These are phyloP conservation scores for Poeciliopsis turneri DNA, from an alignment of 2,797 vertebrate species.

Conservation along the genomic window DNA sequence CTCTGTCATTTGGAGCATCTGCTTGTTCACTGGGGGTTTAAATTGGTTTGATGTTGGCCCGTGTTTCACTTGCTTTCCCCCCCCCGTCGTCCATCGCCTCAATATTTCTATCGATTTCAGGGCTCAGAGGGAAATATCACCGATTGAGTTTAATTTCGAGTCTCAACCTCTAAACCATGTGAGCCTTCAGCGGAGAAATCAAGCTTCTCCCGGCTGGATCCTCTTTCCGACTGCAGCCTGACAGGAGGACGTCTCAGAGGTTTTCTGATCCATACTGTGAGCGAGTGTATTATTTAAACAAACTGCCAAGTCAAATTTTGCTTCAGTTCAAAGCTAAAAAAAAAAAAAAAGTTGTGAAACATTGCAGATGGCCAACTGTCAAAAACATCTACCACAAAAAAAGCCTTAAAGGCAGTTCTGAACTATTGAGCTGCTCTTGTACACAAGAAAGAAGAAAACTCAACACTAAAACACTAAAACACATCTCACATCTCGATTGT, in stretches of 20 bases:
- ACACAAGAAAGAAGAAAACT: not conserved
- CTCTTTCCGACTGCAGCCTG: not conserved
- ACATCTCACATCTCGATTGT: not conserved
- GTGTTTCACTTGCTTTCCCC: not conserved
- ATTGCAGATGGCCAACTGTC: not conserved
- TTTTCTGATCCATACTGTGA: not conserved
- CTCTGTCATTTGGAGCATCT: conserved; percentile 17
- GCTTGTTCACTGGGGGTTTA: conserved; percentile 14
- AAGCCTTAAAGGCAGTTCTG: not conserved
- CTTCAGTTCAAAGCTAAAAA: not conserved
- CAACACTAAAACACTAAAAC: not conserved
- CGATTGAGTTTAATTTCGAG: conserved; percentile 6
- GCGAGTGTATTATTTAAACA: not conserved
- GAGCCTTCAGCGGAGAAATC: not conserved
- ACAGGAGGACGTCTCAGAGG: not conserved
- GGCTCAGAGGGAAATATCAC: conserved; percentile 10
- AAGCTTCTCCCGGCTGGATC: not conserved
- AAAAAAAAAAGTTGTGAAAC: not conserved
- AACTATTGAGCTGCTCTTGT: not conserved
- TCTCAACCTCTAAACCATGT: not conserved
- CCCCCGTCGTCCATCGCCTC: not conserved
- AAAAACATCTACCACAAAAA: not conserved
- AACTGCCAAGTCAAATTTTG: not conserved
- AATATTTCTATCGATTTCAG: conserved; percentile 10
- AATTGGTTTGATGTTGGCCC: conserved; percentile 1